A percentile compares a stretch with the other conserved stretches of the same genome.
Evolutionary conservation across 2,888 invertebrate genomes (phyloP).

Genomic region (Sisyra terminalis): DNA sequence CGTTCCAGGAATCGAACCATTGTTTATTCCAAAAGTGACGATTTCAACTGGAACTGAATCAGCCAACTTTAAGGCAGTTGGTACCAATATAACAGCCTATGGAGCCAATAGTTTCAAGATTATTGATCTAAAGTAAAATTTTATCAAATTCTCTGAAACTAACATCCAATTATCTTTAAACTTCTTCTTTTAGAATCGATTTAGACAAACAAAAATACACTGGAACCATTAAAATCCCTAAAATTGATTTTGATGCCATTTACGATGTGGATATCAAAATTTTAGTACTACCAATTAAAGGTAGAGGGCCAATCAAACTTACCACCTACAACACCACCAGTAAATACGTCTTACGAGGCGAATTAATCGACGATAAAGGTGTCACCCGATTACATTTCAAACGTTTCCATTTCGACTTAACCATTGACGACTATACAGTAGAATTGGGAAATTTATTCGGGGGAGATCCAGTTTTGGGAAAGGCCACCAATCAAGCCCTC

Average conservation of each 20-base stretch:
- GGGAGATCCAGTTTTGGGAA: conserved; percentile 34
- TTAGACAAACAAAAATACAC: conserved; percentile 30
- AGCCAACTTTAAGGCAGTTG: conserved; percentile 28
- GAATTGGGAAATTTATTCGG: conserved; percentile 40
- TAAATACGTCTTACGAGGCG: conserved; percentile 22
- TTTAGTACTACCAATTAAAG: conserved; percentile 36
- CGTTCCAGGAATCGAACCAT: conserved; percentile 49
- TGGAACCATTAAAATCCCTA: conserved; percentile 33
- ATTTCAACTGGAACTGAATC: conserved; percentile 37
- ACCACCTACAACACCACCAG: conserved; percentile 29
- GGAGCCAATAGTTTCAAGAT: conserved; percentile 35
- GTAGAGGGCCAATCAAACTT: conserved; percentile 38
- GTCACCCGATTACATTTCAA: conserved; percentile 32
- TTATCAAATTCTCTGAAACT: too few relatives aligned
- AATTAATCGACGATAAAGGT: conserved; percentile 22
- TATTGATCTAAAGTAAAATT: conserved; percentile 34
- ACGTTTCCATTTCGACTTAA: conserved; percentile 30
- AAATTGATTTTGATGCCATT: conserved; percentile 34
- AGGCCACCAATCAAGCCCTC: conserved; percentile 38
- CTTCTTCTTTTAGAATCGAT: conserved; percentile 33
- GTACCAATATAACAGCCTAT: conserved; percentile 31
- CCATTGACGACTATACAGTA: conserved; percentile 36
- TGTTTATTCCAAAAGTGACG: conserved; percentile 41
- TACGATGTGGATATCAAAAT: conserved; percentile 40
- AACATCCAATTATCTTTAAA: too few relatives aligned